Evolutionary conservation across 2,113 vertebrate genomes (phyloP).

Genomic region (Sylvietta virens): DNA sequence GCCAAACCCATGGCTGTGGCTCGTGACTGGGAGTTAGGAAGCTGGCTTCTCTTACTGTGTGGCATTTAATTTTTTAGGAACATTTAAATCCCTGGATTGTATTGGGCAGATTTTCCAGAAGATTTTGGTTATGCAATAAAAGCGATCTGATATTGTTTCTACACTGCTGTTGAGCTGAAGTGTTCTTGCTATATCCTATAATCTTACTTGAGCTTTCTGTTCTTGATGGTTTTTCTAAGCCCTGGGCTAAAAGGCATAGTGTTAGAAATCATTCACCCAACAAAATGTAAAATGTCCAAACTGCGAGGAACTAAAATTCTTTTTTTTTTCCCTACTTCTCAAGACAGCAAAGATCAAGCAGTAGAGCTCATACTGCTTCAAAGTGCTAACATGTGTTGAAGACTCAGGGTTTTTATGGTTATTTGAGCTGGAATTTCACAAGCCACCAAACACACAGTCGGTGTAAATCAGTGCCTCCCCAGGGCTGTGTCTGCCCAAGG

Average conservation of each 20-base stretch:
- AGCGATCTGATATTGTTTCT: not conserved
- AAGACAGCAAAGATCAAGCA: not conserved
- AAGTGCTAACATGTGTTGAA: not conserved
- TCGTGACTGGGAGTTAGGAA: not conserved
- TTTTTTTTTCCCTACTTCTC: not conserved
- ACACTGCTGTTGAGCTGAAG: not conserved
- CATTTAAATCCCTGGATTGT: not conserved
- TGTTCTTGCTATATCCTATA: constrained; percentile 12
- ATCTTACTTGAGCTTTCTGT: constrained; percentile 17
- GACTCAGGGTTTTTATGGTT: not conserved
- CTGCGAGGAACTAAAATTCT: not conserved
- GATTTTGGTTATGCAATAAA: constrained; percentile 32
- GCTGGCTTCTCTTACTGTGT: not conserved
- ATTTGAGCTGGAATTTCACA: not conserved
- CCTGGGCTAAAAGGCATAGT: not conserved
- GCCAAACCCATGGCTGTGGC: not conserved
- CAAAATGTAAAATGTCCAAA: not conserved
- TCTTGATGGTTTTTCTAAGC: constrained; percentile 2
- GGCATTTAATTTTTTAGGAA: not conserved
- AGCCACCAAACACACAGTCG: not conserved
- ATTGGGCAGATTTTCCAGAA: constrained; percentile 8
- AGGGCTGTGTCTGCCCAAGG: not conserved
- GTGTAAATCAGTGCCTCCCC: not conserved
- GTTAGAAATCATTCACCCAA: not conserved
- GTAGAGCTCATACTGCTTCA: not conserved